These are phyloP conservation scores for Antechinus stuartii DNA, from an alignment of 2,113 vertebrate genomes.

Conservation along the genomic window DNA sequence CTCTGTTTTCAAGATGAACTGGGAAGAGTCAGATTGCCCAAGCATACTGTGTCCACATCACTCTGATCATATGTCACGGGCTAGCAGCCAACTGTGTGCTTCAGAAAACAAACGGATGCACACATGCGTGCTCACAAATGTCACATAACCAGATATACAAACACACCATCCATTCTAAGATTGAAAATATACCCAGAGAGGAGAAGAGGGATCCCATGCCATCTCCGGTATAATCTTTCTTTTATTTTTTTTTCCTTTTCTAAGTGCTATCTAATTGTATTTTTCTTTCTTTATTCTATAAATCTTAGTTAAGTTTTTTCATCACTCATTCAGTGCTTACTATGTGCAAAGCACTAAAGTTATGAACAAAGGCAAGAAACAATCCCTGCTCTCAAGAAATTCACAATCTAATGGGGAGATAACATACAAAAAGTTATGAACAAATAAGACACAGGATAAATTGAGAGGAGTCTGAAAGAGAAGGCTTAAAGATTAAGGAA, in stretches of 20 bases:
- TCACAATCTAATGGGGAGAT: background rate
- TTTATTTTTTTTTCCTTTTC: background rate
- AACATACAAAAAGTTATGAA: background rate
- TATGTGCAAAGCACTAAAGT: background rate
- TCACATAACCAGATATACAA: background rate
- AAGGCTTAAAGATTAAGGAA: background rate
- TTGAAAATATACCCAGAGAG: background rate
- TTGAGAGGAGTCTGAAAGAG: background rate
- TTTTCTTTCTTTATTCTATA: background rate
- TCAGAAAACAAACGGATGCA: constrained; percentile 33
- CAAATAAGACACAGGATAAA: background rate
- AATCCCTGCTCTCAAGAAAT: background rate
- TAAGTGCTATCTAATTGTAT: background rate
- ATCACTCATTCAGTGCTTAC: background rate
- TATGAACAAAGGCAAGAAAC: background rate
- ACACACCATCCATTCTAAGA: background rate
- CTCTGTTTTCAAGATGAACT: constrained; percentile 72
- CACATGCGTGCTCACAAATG: too few relatives aligned
- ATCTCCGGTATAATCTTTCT: rapidly evolving
- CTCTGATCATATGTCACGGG: constrained; percentile 74
- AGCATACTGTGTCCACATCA: constrained; percentile 58
- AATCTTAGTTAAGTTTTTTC: background rate
- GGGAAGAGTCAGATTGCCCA: constrained; percentile 74
- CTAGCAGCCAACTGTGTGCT: constrained; percentile 59
- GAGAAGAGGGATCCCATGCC: rapidly evolving